These are phyloP conservation scores for Hexactinellida sp. DNA, from an alignment of 37 sponge, comb jelly and placozoan species.

Conservation along the genomic window DNA sequence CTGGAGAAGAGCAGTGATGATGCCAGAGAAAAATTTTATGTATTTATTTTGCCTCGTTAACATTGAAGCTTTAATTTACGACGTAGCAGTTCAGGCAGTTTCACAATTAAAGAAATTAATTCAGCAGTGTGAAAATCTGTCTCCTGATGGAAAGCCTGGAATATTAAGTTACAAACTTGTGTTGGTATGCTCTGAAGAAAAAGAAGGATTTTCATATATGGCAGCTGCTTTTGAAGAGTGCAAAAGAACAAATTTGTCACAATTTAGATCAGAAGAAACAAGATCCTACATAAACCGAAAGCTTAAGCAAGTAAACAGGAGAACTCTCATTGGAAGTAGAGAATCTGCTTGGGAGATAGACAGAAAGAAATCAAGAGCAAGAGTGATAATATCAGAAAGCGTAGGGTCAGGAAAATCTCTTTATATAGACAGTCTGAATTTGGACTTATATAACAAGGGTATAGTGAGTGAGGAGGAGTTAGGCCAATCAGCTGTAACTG, in stretches of 20 bases:
- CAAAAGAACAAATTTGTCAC: background rate
- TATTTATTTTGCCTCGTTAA: background rate
- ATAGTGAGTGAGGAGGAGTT: background rate
- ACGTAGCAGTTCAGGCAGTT: background rate
- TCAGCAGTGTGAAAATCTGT: background rate
- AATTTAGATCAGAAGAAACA: background rate
- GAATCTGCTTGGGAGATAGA: background rate
- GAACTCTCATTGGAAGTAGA: background rate
- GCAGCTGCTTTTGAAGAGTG: background rate
- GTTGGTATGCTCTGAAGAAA: constrained; percentile 4
- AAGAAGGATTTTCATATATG: background rate
- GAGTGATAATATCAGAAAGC: background rate
- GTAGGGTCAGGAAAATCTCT: constrained; percentile 5
- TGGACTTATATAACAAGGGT: background rate
- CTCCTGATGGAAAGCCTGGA: background rate
- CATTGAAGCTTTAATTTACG: background rate
- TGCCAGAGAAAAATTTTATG: background rate
- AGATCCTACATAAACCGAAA: background rate
- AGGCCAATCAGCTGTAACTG: background rate
- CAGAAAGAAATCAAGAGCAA: background rate
- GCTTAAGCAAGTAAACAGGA: background rate
- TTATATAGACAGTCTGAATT: background rate
- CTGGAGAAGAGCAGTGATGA: background rate
- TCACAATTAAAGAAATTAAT: background rate
- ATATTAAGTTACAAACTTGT: background rate